A percentile compares a stretch with the other conserved stretches of the same genome.
phyloP scores from a whole-genome alignment of 2,888 invertebrate species.

The Chrysodeixis includens region DNA sequence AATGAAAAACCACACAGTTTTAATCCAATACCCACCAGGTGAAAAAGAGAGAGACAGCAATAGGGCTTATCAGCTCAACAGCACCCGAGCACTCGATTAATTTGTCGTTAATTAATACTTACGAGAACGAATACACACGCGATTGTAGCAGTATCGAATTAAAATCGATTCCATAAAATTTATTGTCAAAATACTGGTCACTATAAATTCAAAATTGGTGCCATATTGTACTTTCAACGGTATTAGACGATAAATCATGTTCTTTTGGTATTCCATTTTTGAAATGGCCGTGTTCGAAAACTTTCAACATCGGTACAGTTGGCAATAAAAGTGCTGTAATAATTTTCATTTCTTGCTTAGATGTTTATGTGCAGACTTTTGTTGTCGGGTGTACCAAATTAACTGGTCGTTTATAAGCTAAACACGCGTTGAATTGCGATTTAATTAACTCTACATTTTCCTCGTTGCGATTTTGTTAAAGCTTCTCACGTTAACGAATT shows the following conservation, averaged over 20 bases:
- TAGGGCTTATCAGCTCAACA: background rate
- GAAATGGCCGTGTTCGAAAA: slow-evolving; percentile 22
- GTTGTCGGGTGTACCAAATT: slow-evolving; percentile 29
- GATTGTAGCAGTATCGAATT: background rate
- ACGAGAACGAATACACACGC: background rate
- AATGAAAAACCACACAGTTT: background rate
- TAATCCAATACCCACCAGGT: background rate
- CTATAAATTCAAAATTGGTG: slow-evolving; percentile 24
- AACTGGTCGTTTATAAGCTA: slow-evolving; percentile 18
- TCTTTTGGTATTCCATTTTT: slow-evolving; percentile 43
- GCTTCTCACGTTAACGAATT: background rate
- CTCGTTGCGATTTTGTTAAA: slow-evolving; percentile 8
- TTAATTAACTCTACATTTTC: slow-evolving; percentile 35
- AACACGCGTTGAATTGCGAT: slow-evolving; percentile 21
- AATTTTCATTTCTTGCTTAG: background rate
- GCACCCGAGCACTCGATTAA: slow-evolving; percentile 11
- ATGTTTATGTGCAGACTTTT: background rate
- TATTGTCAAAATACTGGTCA: slow-evolving; percentile 17
- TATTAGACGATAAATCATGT: slow-evolving; percentile 50
- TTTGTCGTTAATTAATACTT: slow-evolving; percentile 14
- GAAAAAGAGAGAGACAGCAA: background rate
- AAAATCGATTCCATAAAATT: background rate
- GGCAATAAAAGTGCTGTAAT: background rate
- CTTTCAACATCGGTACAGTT: slow-evolving; percentile 13
- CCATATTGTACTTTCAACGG: slow-evolving; percentile 39